Evolutionary conservation across 2,113 vertebrate species (phyloP).

Genomic region (Ellobius talpinus): DNA sequence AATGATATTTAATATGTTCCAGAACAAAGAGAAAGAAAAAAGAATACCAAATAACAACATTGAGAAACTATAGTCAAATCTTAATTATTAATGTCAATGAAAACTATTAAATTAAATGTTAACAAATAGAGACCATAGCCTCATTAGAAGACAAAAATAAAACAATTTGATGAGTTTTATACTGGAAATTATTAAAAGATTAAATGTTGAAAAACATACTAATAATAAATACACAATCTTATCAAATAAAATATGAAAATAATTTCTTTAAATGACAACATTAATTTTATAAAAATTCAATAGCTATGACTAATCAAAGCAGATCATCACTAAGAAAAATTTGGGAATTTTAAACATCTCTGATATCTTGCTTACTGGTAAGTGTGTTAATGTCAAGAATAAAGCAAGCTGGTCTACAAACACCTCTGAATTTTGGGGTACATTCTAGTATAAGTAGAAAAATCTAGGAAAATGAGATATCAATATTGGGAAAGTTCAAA

Average conservation of each 20-base stretch:
- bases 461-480: not conserved
- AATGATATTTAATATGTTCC: not conserved
- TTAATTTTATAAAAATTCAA: not conserved
- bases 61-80: not conserved
- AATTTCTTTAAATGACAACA: not conserved
- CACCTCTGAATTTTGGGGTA: not conserved
- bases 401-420: not conserved
- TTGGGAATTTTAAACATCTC: not conserved
- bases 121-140: not conserved
- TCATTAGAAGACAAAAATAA: conserved; percentile 32
- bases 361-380: not conserved
- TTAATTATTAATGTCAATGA: conserved; percentile 1
- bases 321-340: not conserved
- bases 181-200: not conserved
- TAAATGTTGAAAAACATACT: not conserved
- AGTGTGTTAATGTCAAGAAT: not conserved
- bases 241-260: not conserved
- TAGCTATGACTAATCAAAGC: not conserved
- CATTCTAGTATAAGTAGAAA: not conserved
- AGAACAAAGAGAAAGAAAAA: conserved; percentile 16
- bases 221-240: not conserved
- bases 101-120: conserved; percentile 6
- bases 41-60: not conserved
- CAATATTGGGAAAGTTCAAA: not conserved
- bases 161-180: not conserved